Base-by-base conservation (phyloP, 2,113 vertebrate genomes). In the Orycteropus afer region DNA sequence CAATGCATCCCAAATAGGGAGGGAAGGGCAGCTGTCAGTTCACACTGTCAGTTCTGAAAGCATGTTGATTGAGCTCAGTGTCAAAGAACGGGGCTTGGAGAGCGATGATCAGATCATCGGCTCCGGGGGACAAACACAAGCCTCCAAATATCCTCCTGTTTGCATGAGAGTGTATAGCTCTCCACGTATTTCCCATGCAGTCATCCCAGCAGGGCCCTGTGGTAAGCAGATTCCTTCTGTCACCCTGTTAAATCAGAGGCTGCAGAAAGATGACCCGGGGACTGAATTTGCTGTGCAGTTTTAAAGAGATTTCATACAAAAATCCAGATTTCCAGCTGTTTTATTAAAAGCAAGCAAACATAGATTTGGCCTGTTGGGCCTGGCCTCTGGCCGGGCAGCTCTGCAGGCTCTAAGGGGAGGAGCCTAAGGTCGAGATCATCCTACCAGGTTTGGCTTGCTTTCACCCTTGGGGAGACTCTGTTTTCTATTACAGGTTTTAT, bases 31-130 rank as follows among this genome's bases (percentile, higher is more conserved):
- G 29, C 67, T 57, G 37, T 55, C 67, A 32, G n/a, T 76, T 85
- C 25, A 73, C 32, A 15, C 69, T 27, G 40, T 13, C 80, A 29
- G 83, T 73, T 87, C 89, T 76, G 69, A 92, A 92, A 40, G 51
- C 34, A 5, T 37, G 47, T 73, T 63, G 67, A 45, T 79, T 83
- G 53, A 69, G 51, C 40, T 77, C 53, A 57, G 13, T 1, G 1
- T 88, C 18, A 94, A 94, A 92, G 85, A 80, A 55, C 51, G 57
- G 55, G n/a, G 22, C 85, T 78, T 42, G 25, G 17, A 55, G 13
- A 25, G 49, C 6, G 40, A 94, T 89, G 86, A 88, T 91, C 89
- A 88, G 49, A 90, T 85, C 37, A 84, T 80, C 37, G 5, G 11
- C 86, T 88, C 8, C 8, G 0, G 34, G 9, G n/a, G 18, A 5